Conservation (phyloP, 2,797 vertebrate species). For the Sternotherus odoratus region DNA sequence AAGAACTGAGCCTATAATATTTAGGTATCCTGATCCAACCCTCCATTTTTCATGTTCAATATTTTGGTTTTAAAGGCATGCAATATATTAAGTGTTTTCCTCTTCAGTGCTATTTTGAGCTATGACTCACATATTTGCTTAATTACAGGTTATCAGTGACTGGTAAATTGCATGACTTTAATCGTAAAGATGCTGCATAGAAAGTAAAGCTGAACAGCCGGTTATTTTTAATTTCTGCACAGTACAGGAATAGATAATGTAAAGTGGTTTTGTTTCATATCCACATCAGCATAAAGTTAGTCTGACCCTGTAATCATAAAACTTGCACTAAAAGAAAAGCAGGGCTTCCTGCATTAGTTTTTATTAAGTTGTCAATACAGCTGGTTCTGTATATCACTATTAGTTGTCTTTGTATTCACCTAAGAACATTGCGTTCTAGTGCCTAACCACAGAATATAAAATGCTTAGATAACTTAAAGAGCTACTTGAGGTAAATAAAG, state of each 20-base stretch:
- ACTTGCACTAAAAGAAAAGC: neutral
- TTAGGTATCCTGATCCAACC: neutral
- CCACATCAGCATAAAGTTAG: neutral
- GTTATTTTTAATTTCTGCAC: neutral
- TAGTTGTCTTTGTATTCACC: constrained; percentile 13
- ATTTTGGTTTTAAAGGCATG: neutral
- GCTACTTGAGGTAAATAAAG: neutral
- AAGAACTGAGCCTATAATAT: neutral
- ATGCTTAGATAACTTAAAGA: neutral
- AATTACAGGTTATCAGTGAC: neutral
- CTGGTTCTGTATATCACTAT: neutral
- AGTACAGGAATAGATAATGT: neutral
- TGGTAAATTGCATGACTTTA: constrained; percentile 11
- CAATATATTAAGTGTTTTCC: neutral
- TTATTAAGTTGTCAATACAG: neutral
- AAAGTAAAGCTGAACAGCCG: neutral
- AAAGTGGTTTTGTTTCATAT: neutral
- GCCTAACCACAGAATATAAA: neutral
- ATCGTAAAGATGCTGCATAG: neutral
- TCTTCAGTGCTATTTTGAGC: constrained; percentile 3
- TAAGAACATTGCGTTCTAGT: fast-evolving
- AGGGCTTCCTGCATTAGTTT: constrained; percentile 38
- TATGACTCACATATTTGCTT: neutral
- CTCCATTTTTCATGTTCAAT: neutral
- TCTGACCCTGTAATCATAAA: neutral